Evolutionary conservation across 2,797 vertebrate species (phyloP), one percentile per base, ranked within the genome.

Genomic region (Eutrigla gurnardus): DNA sequence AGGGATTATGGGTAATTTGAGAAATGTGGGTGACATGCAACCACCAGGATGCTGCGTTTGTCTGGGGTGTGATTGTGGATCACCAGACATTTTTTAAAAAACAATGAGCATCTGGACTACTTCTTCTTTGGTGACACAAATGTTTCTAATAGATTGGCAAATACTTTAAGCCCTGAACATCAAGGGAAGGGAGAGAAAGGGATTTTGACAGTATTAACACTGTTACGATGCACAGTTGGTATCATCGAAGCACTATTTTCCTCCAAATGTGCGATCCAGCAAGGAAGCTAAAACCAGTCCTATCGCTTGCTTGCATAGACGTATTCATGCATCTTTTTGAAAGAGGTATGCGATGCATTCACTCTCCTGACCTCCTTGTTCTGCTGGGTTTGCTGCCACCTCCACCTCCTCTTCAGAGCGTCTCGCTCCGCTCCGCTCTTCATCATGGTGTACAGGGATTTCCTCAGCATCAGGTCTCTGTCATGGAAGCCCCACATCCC

Each of bases 401-500:
- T 95, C 98, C 98, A 99, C 81, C 98, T 93, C 81, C 97, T 96
- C 92, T 99, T 99, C 86, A 99, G 91, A 50, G 97, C 97, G 58
- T 98, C 97, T 78, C 95, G 94, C 93, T 99, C 98, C 0, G 97
- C 96, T 32, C 98, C 98, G 0, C 95, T 98, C 93, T 96, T 96
- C 97, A 99, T 99, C 98, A 99, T 99, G 35, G 96, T 96, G 70
- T 98, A 99, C 73, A 99, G 94, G 4, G 97, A 97, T 89, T 99
- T 99, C 76, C 98, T 95, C 86, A 99, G 89, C 85, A 99, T 97
- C 81, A 99, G 96, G 93, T 99, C 98, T 89, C 98, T 93, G 92
- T 99, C 98, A 0, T 99, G 98, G 91, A 99, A 99, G 47, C 98
- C 98, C 98, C 98, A 99, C 98, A 99, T 99, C 63, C 98, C 98